Percentiles rank a stretch among this genome's conserved stretches.
phyloP scores from a whole-genome alignment of 2,113 vertebrate genomes.

The Bujurquina vittata region DNA sequence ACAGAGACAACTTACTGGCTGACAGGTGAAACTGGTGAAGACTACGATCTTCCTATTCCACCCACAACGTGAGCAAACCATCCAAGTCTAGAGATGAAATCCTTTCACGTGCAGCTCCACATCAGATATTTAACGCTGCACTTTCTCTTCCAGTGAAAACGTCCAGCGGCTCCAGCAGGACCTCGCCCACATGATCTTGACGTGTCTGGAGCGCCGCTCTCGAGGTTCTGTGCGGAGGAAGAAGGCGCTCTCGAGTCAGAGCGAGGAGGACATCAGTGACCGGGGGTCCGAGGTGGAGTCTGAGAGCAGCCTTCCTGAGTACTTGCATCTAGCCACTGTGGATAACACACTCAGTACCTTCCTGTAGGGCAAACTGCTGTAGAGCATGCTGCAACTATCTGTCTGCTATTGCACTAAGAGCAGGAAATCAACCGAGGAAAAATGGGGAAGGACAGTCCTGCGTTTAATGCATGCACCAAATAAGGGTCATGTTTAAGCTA shows the following conservation, averaged over 20 bases:
- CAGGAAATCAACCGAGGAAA: background rate
- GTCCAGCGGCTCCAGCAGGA: constrained; percentile 91
- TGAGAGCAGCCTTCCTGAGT: constrained; percentile 81
- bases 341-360: constrained; percentile 83
- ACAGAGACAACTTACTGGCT: constrained; percentile 95
- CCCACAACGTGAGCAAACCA: constrained; percentile 88
- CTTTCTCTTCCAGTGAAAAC: constrained; percentile 85
- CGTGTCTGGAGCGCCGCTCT: constrained; percentile 83
- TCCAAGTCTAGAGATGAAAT: background rate
- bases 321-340: constrained; percentile 87
- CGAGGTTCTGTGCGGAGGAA: constrained; percentile 60
- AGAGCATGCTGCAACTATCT: background rate
- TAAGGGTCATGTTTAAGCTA: too few species aligned
- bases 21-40: constrained; percentile 86
- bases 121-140: background rate
- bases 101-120: background rate
- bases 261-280: constrained; percentile 15
- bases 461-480: background rate
- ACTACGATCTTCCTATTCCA: constrained; percentile 88
- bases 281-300: constrained; percentile 30
- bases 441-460: background rate
- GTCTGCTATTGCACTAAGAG: background rate
- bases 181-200: constrained; percentile 89
- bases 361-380: constrained; percentile 72
- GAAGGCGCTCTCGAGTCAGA: constrained; percentile 40